Conservation (phyloP, 2,797 vertebrate genomes). For the Acipenser oxyrinchus region DNA sequence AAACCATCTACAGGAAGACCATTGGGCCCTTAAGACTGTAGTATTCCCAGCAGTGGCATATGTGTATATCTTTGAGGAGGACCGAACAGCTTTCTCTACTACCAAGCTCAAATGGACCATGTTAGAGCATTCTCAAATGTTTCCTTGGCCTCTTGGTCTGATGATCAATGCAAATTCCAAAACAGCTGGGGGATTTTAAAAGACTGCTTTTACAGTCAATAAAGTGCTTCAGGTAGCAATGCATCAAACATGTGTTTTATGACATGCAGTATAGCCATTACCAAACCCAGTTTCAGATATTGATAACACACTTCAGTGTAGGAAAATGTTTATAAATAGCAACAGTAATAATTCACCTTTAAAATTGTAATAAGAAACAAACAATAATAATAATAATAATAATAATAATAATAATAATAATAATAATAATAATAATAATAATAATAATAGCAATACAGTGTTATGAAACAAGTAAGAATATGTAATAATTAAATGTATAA, state of each 20-base stretch:
- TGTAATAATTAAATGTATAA: neutral
- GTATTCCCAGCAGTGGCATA: slow-evolving; percentile 36
- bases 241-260: slow-evolving; percentile 37
- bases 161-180: neutral
- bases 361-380: too few relatives aligned
- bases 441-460: neutral
- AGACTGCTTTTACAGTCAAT: slow-evolving; percentile 43
- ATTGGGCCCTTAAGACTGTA: slow-evolving; percentile 36
- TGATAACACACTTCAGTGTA: too few relatives aligned
- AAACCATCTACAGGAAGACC: slow-evolving; percentile 40
- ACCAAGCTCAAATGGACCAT: slow-evolving; percentile 29
- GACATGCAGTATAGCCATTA: too few relatives aligned
- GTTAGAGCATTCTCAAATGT: slow-evolving; percentile 20
- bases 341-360: too few relatives aligned
- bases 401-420: too few relatives aligned
- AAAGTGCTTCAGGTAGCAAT: slow-evolving; percentile 43
- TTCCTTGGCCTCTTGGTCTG: neutral
- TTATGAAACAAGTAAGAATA: neutral
- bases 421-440: neutral
- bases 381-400: too few relatives aligned
- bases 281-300: too few relatives aligned
- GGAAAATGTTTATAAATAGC: too few relatives aligned
- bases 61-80: too few relatives aligned
- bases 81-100: slow-evolving; percentile 24
- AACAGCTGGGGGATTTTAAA: slow-evolving; percentile 14